These are phyloP conservation scores for Scaptomyza caliginosa DNA, from an alignment of 2,888 invertebrate species.

Conservation along the genomic window DNA sequence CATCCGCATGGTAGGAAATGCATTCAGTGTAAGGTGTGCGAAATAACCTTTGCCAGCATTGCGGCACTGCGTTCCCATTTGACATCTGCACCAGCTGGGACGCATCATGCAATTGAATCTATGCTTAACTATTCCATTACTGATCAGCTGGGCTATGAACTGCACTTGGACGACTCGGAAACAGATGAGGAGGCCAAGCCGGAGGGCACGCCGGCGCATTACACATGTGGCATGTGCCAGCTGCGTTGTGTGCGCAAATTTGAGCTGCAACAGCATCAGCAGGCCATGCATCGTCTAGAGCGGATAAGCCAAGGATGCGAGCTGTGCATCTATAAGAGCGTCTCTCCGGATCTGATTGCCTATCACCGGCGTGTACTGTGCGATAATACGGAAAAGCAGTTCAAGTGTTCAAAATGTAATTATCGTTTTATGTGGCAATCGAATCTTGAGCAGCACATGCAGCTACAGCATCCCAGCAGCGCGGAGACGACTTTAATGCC, in stretches of 20 bases:
- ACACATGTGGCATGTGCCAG: conserved; percentile 78
- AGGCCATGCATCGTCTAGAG: conserved; percentile 83
- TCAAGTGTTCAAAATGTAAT: conserved; percentile 76
- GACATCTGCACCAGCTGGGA: conserved; percentile 29
- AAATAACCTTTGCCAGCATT: conserved; percentile 65
- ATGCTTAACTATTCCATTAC: conserved; percentile 81
- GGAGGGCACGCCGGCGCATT: conserved; percentile 36
- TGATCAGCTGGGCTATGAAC: conserved; percentile 81
- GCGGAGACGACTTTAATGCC: background rate
- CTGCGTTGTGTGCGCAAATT: conserved; percentile 78
- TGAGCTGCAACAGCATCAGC: conserved; percentile 81
- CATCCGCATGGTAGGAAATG: conserved; percentile 76
- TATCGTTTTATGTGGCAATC: conserved; percentile 83
- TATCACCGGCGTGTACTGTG: conserved; percentile 85
- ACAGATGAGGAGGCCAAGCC: conserved; percentile 78
- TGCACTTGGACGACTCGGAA: conserved; percentile 83
- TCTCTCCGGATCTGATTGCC: conserved; percentile 85
- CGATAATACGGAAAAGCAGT: conserved; percentile 74
- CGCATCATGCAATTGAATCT: conserved; percentile 59
- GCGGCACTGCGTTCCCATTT: conserved; percentile 67
- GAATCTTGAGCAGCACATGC: conserved; percentile 77
- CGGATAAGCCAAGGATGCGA: conserved; percentile 85
- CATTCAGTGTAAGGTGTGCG: conserved; percentile 77
- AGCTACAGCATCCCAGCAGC: conserved; percentile 57
- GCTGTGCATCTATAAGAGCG: conserved; percentile 86